A percentile compares a stretch with the other conserved stretches of the same genome.
phyloP scores from a whole-genome alignment of 1,140 invertebrate species.

The Leptinotarsa defecta region DNA sequence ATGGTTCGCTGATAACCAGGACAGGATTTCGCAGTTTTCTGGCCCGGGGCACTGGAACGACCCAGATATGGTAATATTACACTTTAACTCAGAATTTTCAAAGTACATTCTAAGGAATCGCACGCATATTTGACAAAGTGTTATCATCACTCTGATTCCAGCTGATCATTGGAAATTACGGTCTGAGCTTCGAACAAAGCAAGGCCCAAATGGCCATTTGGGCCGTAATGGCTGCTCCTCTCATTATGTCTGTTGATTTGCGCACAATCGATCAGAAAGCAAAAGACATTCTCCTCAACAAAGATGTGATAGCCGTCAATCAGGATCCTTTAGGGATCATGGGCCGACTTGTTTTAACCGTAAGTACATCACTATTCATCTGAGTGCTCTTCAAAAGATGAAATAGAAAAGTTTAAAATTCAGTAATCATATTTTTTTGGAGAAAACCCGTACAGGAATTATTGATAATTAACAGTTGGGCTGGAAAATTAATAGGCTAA shows the following conservation, averaged over 20 bases:
- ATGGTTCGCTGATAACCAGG: conserved; percentile 79
- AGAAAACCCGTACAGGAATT: no score
- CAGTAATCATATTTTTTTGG: no score
- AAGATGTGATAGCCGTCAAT: conserved; percentile 76
- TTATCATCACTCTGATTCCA: conserved; percentile 53
- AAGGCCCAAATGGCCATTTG: conserved; percentile 89
- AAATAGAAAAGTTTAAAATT: no score
- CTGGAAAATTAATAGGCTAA: no score
- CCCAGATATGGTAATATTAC: conserved; percentile 79
- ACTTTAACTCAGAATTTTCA: no score
- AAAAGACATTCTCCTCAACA: conserved; percentile 79
- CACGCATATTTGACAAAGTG: no score
- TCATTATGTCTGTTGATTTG: conserved; percentile 88
- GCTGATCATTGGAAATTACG: conserved; percentile 86
- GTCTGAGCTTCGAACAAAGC: conserved; percentile 80
- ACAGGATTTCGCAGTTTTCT: conserved; percentile 69
- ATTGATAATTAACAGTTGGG: no score
- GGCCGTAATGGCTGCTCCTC: conserved; percentile 85
- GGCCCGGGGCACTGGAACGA: conserved; percentile 92
- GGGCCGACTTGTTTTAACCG: conserved; percentile 59
- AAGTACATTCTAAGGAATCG: no score
- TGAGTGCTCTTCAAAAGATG: no score
- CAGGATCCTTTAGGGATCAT: conserved; percentile 82
- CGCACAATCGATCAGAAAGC: conserved; percentile 71
- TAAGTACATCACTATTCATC: conserved; percentile 14